Evolutionary conservation across 2,113 vertebrate species (phyloP), one percentile per base, ranked within the genome.

Genomic region (Spheniscus mendiculus): DNA sequence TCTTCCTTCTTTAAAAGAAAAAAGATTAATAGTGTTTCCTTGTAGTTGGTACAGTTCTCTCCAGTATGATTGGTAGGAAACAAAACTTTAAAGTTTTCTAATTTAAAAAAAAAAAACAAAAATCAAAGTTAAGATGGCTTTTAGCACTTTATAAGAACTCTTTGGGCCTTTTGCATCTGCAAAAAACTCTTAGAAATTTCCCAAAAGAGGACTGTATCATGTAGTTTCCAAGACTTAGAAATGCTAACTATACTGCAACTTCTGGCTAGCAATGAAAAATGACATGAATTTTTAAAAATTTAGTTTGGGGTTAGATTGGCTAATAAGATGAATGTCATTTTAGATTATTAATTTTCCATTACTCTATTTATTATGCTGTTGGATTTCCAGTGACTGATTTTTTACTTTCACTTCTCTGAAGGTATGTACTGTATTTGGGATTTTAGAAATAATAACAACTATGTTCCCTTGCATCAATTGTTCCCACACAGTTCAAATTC

Each of bases 281-380:
- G 0, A 21, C 2, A 47, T 3, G 0, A 47, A 3, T 59, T 61
- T 79, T 55, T 2, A 27, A 70, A 53, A 53, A n/a, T 17, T 71
- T n/a, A 4, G 1, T 50, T 74, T 81, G 34, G 8, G 11, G 17
- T 91, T 73, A 56, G 34, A 59, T 34, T 63, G 15, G 3, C 10
- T 14, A 61, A 65, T 56, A 86, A 58, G 21, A 7, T 65, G 4
- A 85, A 15, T 71, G 2, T 26, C 0, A 61, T 74, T 94, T 73
- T 49, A 59, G 78, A 58, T 77, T 32, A 78, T 42, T 74, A 55
- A 19, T 34, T 92, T 83, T 69, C 10, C 1, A 6, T 81, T 73
- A 40, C 15, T 66, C 15, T 83, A 7, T 44, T 59, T 85, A 34
- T 80, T 79, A 44, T 72, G 16, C 18, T 69, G 18, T 63, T 83